phyloP scores from a whole-genome alignment of 2,113 vertebrate species.

The Percopsis transmontana region DNA sequence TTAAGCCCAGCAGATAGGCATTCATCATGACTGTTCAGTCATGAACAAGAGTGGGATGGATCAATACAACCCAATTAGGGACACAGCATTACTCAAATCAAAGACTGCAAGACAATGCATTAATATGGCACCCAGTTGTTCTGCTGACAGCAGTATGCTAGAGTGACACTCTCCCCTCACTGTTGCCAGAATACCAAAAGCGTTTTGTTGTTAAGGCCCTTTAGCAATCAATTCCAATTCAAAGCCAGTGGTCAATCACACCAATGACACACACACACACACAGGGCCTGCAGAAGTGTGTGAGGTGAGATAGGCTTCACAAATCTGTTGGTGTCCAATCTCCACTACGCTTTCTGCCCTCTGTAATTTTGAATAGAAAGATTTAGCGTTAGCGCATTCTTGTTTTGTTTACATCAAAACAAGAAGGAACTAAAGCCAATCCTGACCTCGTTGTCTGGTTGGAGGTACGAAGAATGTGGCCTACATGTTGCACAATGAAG shows the following conservation, averaged over 20 bases:
- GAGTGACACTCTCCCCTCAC: slow-evolving; percentile 44
- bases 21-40: slow-evolving; percentile 54
- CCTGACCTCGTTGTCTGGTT: no score
- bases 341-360: slow-evolving; percentile 27
- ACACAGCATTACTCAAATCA: slow-evolving; percentile 60
- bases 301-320: slow-evolving; percentile 35
- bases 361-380: slow-evolving; percentile 33
- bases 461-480: no score
- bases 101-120: slow-evolving; percentile 59
- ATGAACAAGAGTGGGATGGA: slow-evolving; percentile 44
- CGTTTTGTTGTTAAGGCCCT: slow-evolving; percentile 63
- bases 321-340: slow-evolving; percentile 36
- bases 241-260: slow-evolving; percentile 67
- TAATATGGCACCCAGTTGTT: slow-evolving; percentile 62
- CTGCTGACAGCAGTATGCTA: slow-evolving; percentile 57
- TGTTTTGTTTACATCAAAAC: slow-evolving; percentile 52
- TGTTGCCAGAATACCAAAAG: slow-evolving; percentile 60
- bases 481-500: no score
- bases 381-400: slow-evolving; percentile 31
- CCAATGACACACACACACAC: slow-evolving; percentile 38
- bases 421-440: no score
- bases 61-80: slow-evolving; percentile 73
- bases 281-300: slow-evolving; percentile 52
- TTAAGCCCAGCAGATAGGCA: slow-evolving; percentile 39
- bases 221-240: slow-evolving; percentile 76